Conservation (phyloP, 2,797 vertebrate species). For the Acanthurus tractus region DNA sequence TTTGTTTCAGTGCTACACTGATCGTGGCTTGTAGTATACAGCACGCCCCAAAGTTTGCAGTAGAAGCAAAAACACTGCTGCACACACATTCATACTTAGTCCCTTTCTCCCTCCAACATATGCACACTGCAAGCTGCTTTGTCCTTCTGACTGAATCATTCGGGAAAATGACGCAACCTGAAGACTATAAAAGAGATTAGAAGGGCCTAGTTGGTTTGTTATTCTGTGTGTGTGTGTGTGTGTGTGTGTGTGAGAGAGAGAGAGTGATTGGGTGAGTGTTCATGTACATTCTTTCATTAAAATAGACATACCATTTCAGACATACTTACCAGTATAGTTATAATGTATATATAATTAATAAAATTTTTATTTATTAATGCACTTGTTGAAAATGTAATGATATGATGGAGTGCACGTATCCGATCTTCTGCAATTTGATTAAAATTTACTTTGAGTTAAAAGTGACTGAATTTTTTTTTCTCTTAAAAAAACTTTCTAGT, state of each 20-base stretch:
- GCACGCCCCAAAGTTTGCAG: slow-evolving; percentile 34
- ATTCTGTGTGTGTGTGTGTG: neutral
- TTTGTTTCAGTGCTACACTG: slow-evolving; percentile 52
- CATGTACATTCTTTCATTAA: neutral
- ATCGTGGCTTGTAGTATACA: slow-evolving; percentile 34
- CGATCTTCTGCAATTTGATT: neutral
- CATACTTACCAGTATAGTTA: neutral
- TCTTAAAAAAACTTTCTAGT: neutral
- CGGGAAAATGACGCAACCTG: slow-evolving; percentile 25
- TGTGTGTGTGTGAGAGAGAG: neutral
- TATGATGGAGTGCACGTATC: neutral
- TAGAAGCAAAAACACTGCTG: neutral
- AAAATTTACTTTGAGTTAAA: neutral
- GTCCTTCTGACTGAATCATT: slow-evolving; percentile 15
- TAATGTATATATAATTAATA: neutral
- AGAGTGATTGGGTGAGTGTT: too few relatives aligned
- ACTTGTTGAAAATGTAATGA: neutral
- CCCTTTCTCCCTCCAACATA: neutral
- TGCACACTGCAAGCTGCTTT: neutral
- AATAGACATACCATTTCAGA: neutral
- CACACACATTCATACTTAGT: slow-evolving; percentile 4
- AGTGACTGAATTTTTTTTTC: neutral
- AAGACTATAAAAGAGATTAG: slow-evolving; percentile 27
- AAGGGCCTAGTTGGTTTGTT: neutral
- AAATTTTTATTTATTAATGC: neutral